Evolutionary conservation across 2,888 invertebrate genomes (phyloP).

Genomic region (Rhyacophila evoluta): DNA sequence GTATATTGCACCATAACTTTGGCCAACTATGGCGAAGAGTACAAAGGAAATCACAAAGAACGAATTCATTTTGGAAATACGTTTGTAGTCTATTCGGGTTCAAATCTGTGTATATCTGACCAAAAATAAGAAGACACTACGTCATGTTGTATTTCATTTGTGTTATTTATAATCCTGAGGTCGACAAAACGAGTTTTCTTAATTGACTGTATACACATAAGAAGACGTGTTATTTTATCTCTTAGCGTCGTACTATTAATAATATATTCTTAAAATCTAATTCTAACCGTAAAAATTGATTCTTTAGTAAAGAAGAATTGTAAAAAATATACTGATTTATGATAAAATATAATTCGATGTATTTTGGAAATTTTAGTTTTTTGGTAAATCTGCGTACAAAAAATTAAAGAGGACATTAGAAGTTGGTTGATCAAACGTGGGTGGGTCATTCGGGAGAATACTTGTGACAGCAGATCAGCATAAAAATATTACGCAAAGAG

Average conservation of each 20-base stretch:
- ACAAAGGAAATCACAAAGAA: neutral
- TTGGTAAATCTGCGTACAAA: too few relatives aligned
- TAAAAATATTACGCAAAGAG: too few relatives aligned
- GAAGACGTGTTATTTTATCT: neutral
- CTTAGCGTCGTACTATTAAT: neutral
- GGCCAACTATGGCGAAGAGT: neutral
- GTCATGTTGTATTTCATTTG: neutral
- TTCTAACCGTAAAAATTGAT: too few relatives aligned
- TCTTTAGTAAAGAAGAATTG: too few relatives aligned
- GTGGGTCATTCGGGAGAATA: too few relatives aligned
- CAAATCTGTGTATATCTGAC: neutral
- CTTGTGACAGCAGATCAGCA: too few relatives aligned
- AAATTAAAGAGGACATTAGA: too few relatives aligned
- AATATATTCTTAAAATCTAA: neutral
- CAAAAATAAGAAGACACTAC: neutral
- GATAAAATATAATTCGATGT: too few relatives aligned
- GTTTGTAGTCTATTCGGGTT: too few relatives aligned
- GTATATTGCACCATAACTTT: neutral
- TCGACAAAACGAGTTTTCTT: neutral
- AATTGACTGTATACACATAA: neutral
- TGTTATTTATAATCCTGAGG: neutral
- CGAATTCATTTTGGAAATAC: neutral
- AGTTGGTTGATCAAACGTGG: too few relatives aligned
- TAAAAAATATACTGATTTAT: too few relatives aligned
- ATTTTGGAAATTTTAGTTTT: too few relatives aligned